These are phyloP conservation scores for Pocillopora damicornis DNA, from an alignment of 64 coral and sea anemone genomes.

Conservation along the genomic window DNA sequence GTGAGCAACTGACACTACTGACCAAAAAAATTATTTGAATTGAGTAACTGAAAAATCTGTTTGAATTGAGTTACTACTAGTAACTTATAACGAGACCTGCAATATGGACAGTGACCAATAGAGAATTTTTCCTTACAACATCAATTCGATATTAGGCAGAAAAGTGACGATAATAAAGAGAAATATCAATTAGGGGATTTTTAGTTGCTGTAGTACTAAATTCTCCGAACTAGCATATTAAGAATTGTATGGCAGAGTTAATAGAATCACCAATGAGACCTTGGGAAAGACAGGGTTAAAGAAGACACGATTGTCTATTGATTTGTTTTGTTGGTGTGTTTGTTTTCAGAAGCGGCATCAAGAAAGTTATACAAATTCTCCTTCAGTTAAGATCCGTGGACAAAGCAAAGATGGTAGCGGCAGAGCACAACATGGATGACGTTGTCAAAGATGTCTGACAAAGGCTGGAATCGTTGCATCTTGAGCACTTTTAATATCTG, in stretches of 20 bases:
- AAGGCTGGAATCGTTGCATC: not conserved
- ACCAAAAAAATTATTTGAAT: not conserved
- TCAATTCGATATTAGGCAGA: too few relatives aligned
- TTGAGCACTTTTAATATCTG: not conserved
- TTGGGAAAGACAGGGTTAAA: too few relatives aligned
- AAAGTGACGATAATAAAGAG: too few relatives aligned
- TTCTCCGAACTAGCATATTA: too few relatives aligned
- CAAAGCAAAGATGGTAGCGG: conserved; percentile 61
- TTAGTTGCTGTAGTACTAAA: too few relatives aligned
- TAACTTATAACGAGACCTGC: too few relatives aligned
- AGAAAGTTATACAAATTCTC: conserved; percentile 82
- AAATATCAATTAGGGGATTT: too few relatives aligned
- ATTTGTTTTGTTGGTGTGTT: not conserved
- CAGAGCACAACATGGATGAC: conserved; percentile 70
- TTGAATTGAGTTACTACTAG: not conserved
- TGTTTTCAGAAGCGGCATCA: conserved; percentile 57
- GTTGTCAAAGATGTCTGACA: conserved; percentile 22
- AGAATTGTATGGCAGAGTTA: too few relatives aligned
- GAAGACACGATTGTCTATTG: not conserved
- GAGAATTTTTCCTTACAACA: too few relatives aligned
- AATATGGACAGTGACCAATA: too few relatives aligned
- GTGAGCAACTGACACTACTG: too few relatives aligned
- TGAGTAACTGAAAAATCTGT: not conserved
- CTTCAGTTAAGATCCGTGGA: conserved; percentile 52
- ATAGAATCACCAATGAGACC: too few relatives aligned